phyloP scores from a whole-genome alignment of 2,797 vertebrate species.

The Pachyuromys duprasi region DNA sequence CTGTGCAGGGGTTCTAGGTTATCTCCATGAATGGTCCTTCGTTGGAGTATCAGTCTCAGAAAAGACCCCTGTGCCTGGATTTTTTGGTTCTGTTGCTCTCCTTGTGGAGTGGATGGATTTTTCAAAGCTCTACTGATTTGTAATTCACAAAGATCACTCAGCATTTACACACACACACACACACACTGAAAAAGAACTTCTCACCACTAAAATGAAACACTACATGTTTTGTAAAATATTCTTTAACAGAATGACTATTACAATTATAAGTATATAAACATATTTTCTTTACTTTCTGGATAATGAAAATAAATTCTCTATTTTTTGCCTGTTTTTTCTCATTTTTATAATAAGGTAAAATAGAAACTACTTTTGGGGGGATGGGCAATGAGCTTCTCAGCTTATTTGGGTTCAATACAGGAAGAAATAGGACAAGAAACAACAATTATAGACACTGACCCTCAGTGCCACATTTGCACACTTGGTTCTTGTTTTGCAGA shows the following conservation, averaged over 20 bases:
- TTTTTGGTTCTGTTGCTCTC: too few species aligned
- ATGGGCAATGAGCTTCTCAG: slow-evolving; percentile 51
- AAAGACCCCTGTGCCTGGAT: too few species aligned
- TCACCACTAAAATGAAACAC: background rate
- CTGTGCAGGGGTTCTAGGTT: too few species aligned
- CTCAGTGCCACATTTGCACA: slow-evolving; percentile 85
- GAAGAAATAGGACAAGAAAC: slow-evolving; percentile 71
- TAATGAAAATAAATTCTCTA: background rate
- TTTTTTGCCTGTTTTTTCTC: background rate
- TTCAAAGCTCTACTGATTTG: slow-evolving; percentile 35
- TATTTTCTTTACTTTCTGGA: slow-evolving; percentile 12
- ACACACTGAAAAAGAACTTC: background rate
- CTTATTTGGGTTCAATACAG: slow-evolving; percentile 75
- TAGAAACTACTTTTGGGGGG: slow-evolving; percentile 56
- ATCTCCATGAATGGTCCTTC: too few species aligned
- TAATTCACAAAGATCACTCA: background rate
- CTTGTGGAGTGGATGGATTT: background rate
- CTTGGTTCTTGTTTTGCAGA: slow-evolving; percentile 78
- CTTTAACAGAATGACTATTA: slow-evolving; percentile 14
- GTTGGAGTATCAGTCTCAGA: too few species aligned
- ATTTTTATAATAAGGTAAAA: slow-evolving; percentile 62
- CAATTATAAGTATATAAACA: background rate
- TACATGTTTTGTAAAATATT: slow-evolving; percentile 31
- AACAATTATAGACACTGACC: slow-evolving; percentile 80
- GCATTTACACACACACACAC: background rate